These are phyloP conservation scores for Syngnathus floridae DNA, from an alignment of 2,113 vertebrate genomes.

Conservation along the genomic window DNA sequence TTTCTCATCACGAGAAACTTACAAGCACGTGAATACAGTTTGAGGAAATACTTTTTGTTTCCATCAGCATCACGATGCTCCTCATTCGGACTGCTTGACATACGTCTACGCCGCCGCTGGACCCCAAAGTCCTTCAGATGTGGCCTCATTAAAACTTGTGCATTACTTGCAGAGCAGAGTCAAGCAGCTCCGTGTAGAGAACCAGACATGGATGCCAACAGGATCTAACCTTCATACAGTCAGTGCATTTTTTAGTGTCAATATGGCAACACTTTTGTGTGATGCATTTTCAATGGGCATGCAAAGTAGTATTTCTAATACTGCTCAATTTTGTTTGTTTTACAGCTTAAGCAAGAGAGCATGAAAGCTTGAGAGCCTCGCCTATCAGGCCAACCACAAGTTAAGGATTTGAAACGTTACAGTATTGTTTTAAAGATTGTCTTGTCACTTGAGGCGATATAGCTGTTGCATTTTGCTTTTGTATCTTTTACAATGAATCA, in stretches of 20 bases:
- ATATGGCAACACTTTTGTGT: too few species aligned
- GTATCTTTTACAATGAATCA: constrained; percentile 27
- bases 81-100: constrained; percentile 23
- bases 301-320: neutral
- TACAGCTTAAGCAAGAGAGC: constrained; percentile 23
- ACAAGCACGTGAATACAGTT: neutral
- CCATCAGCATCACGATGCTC: constrained; percentile 35
- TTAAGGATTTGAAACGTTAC: constrained; percentile 10
- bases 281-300: too few species aligned
- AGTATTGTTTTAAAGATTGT: too few species aligned
- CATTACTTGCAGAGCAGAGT: constrained; percentile 69
- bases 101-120: constrained; percentile 3
- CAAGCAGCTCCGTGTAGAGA: constrained; percentile 66
- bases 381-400: constrained; percentile 20
- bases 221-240: constrained; percentile 57
- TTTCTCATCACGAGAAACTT: neutral
- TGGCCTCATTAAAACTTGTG: constrained; percentile 66
- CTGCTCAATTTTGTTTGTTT: constrained; percentile 11
- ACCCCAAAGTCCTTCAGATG: constrained; percentile 33
- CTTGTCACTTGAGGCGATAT: too few species aligned
- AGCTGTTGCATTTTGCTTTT: neutral
- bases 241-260: constrained; percentile 16
- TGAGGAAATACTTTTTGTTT: neutral
- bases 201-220: constrained; percentile 33
- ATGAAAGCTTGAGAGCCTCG: constrained; percentile 4